A percentile compares a stretch with the other conserved stretches of the same genome.
These are phyloP conservation scores for Coendou prehensilis DNA, from an alignment of 2,797 vertebrate genomes.

Conservation along the genomic window DNA sequence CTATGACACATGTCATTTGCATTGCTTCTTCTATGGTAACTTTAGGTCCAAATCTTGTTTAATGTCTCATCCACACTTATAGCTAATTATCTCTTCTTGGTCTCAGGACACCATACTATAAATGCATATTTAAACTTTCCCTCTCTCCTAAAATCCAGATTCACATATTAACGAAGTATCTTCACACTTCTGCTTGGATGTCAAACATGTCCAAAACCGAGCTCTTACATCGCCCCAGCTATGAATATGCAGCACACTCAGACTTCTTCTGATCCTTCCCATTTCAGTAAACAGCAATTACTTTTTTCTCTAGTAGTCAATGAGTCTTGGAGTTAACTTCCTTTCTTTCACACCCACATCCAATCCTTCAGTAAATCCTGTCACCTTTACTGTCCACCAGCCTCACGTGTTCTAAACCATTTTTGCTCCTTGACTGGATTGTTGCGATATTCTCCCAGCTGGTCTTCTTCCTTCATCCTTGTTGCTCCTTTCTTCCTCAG, in stretches of 20 bases:
- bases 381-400: background rate
- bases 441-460: background rate
- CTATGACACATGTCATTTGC: background rate
- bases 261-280: background rate
- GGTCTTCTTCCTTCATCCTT: background rate
- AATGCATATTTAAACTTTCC: background rate
- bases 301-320: background rate
- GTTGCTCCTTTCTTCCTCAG: background rate
- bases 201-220: background rate
- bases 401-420: background rate
- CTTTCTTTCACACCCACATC: background rate
- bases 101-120: background rate
- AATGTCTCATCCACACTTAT: background rate
- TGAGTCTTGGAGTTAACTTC: background rate
- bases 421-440: background rate
- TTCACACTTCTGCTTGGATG: background rate
- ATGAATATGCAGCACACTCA: background rate
- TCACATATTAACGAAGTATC: background rate
- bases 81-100: background rate
- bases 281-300: background rate
- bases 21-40: background rate
- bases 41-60: background rate
- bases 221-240: background rate
- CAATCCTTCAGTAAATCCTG: background rate
- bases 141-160: background rate